phyloP scores from a whole-genome alignment of 1,140 invertebrate species.

The Listronotus bonariensis region DNA sequence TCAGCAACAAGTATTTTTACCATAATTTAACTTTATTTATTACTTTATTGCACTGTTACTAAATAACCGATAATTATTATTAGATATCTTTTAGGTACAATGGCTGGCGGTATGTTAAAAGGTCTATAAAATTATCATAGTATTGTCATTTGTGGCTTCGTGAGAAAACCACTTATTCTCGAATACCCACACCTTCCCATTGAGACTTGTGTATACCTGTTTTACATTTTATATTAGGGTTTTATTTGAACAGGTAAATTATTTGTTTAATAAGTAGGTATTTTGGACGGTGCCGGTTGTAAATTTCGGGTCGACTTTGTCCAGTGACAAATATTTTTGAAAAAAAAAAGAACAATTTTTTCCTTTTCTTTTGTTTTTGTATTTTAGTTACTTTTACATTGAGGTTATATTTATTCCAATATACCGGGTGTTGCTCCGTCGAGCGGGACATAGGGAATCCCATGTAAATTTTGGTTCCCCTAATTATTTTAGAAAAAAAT shows the following conservation, averaged over 20 bases:
- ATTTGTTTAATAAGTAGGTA: conserved; percentile 33
- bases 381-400: no score
- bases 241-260: conserved; percentile 34
- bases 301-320: conserved; percentile 15
- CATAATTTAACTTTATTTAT: conserved; percentile 21
- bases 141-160: conserved; percentile 32
- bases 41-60: conserved; percentile 21
- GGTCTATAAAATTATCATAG: conserved; percentile 32
- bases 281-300: conserved; percentile 16
- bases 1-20: neutral
- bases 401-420: no score
- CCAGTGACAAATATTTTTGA: no score
- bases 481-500: no score
- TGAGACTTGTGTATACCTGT: conserved; percentile 29
- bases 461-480: no score
- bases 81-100: conserved; percentile 22
- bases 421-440: no score
- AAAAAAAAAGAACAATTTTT: no score
- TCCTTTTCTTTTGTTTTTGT: no score
- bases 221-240: conserved; percentile 36
- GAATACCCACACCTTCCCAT: conserved; percentile 34
- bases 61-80: conserved; percentile 27
- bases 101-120: conserved; percentile 24
- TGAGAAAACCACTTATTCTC: conserved; percentile 34
- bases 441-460: no score